Base-by-base conservation (phyloP, 2,888 invertebrate species). In the Ophion slaviceki region DNA sequence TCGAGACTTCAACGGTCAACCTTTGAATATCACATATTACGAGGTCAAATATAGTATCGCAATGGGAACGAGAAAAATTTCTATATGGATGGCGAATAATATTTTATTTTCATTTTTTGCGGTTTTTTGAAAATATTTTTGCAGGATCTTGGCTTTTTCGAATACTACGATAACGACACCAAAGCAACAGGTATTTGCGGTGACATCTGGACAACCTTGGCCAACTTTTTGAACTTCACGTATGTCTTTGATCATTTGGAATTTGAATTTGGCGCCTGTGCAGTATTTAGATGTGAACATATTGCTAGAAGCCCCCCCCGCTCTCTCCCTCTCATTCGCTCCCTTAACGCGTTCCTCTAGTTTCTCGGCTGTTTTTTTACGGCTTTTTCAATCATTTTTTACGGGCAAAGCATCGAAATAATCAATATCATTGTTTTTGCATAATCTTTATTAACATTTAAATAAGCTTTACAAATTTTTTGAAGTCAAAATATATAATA, bases 191-290 rank as follows among this genome's bases (percentile, higher is more conserved):
- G 91, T 20, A 78, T 91, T 36, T 85, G 28, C 20, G 90, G 90
- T 6, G 90, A 90, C 0, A 2, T 90, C 10, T 91, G 90, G 89
- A 87, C 85, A 7, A 64, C 85, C 17, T 78, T 91, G 3, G 82
- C 88, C 0, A 82, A 87, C 24, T 87, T 86, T 76, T 79, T 91
- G 3, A 91, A 91, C 72, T 90, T 91, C 70, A 90, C 91, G 91
- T 91, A 88, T 7, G 89, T 83, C 3, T 47, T 53, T 28, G 24
- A 64, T 7, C 3, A n/a, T 70, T 70, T 32, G 1, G 8, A 7
- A 28, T 28, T 1, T 3, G 20, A 74, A 36, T 72, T 36, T 36
- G 8, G n/a, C 1, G 6, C 5, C 2, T 10, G 7, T 14, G 32
- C 32, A 32, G 32, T 4, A 32, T 24, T 32, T 32, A 32, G 32